Evolutionary conservation across 2,113 vertebrate genomes (phyloP).

Genomic region (Prietella phreatophila): DNA sequence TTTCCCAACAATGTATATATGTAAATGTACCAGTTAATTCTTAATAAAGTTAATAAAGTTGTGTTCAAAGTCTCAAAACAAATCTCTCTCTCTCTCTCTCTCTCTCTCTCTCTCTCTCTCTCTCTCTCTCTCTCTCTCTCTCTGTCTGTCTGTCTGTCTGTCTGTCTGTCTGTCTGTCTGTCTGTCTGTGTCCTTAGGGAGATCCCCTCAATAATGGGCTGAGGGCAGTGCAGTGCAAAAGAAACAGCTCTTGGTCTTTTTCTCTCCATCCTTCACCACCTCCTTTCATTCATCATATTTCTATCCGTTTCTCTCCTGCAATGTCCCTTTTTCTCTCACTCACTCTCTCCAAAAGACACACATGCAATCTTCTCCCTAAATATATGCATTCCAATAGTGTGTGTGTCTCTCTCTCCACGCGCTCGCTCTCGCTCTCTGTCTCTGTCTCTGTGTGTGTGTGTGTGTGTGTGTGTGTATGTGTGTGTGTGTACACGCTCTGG

Average conservation of each 20-base stretch:
- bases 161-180: constrained; percentile 32
- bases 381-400: background rate
- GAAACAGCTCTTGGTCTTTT: constrained; percentile 51
- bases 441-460: background rate
- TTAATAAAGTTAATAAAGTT: too few relatives aligned
- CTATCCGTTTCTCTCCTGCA: constrained; percentile 29
- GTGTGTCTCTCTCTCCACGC: background rate
- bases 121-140: constrained; percentile 26
- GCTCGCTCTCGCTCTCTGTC: too few relatives aligned
- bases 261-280: constrained; percentile 38
- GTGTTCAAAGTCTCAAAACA: too few relatives aligned
- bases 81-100: too few relatives aligned
- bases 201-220: constrained; percentile 51
- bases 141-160: constrained; percentile 33
- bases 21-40: too few relatives aligned
- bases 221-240: constrained; percentile 45
- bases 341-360: background rate
- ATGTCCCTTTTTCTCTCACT: constrained; percentile 2
- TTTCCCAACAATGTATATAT: too few relatives aligned
- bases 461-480: background rate
- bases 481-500: background rate
- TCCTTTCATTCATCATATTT: constrained; percentile 41
- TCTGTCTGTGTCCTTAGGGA: constrained; percentile 48
- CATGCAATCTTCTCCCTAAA: background rate
- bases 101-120: background rate